Evolutionary conservation across 92 coral and sea anemone genomes (phyloP).

Genomic region (Heteractis magnifica): DNA sequence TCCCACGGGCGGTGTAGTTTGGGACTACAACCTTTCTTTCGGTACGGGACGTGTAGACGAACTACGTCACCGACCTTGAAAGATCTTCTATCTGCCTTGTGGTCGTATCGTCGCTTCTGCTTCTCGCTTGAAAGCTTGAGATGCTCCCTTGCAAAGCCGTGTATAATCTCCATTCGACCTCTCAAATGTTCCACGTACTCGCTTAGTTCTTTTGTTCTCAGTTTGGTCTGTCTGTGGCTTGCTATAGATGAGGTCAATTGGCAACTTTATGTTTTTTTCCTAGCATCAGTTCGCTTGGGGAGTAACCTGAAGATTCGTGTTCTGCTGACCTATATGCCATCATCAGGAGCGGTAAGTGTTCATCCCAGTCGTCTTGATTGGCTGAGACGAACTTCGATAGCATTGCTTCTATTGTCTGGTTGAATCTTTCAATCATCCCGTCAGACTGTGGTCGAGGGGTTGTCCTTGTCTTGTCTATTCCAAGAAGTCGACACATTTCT

Average conservation of each 20-base stretch:
- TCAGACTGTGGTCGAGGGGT: constrained; percentile 33
- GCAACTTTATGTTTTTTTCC: constrained; percentile 11
- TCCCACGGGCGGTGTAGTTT: no score
- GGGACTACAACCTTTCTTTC: no score
- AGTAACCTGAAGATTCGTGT: constrained; percentile 27
- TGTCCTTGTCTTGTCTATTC: constrained; percentile 26
- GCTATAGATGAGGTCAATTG: constrained; percentile 23
- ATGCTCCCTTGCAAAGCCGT: no score
- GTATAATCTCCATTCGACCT: background rate
- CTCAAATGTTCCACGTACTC: background rate
- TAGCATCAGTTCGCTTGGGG: constrained; percentile 33
- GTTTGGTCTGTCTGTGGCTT: background rate
- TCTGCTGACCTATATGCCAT: constrained; percentile 39
- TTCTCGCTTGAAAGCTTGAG: no score
- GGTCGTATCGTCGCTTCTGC: no score
- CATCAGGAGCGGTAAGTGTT: constrained; percentile 23
- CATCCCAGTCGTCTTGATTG: constrained; percentile 31
- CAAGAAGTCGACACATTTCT: constrained; percentile 25
- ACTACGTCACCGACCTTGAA: no score
- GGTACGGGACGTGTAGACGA: no score
- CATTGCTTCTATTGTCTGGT: constrained; percentile 28
- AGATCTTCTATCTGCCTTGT: no score
- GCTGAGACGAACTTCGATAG: constrained; percentile 27
- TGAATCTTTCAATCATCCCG: constrained; percentile 38
- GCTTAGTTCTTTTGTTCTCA: background rate